Conservation (phyloP, 1,140 invertebrate species). For the Microvelia longipes region DNA sequence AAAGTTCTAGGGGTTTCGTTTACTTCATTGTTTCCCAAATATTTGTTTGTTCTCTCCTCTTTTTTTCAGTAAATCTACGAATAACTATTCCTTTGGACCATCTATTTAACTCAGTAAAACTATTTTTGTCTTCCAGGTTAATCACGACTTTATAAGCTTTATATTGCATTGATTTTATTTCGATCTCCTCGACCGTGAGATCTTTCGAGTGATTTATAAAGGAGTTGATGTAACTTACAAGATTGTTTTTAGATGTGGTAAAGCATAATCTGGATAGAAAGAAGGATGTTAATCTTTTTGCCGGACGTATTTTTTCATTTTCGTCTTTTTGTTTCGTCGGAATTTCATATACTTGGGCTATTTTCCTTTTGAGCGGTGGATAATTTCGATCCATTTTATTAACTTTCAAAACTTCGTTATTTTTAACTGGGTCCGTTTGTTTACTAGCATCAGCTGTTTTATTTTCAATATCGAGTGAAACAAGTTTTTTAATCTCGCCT, state of each 20-base stretch:
- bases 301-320: background rate
- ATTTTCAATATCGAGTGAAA: background rate
- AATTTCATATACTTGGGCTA: background rate
- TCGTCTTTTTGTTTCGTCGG: background rate
- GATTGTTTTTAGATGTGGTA: background rate
- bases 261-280: background rate
- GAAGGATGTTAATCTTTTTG: background rate
- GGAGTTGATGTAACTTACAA: background rate
- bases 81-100: background rate
- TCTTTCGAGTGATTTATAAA: background rate
- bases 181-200: background rate
- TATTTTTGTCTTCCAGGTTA: background rate
- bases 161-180: background rate
- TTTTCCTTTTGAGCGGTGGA: background rate
- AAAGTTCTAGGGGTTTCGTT: background rate
- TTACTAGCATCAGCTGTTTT: background rate
- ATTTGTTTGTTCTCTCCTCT: background rate
- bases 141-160: background rate
- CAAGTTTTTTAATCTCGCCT: no score
- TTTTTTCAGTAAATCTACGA: background rate
- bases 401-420: background rate
- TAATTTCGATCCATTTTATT: background rate
- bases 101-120: background rate
- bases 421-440: background rate
- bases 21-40: background rate